Evolutionary conservation across 2,888 invertebrate genomes (phyloP).

Genomic region (Hydroisotoma schaefferi): DNA sequence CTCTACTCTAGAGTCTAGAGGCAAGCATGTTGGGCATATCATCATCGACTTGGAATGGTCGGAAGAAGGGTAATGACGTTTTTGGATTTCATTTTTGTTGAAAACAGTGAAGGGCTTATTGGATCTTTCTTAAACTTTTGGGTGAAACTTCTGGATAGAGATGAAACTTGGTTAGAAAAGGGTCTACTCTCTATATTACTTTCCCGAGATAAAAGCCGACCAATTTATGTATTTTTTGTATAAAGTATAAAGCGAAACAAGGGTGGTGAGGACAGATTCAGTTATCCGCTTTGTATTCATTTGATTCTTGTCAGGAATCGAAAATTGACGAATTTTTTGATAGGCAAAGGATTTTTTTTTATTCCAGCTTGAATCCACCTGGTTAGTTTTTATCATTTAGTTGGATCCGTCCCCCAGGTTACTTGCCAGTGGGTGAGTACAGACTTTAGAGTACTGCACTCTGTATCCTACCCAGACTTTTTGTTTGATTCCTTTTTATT

Average conservation of each 20-base stretch:
- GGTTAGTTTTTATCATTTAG: conserved; percentile 9
- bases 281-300: not conserved
- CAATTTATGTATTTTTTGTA: no score
- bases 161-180: not conserved
- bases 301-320: conserved; percentile 9
- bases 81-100: conserved; percentile 3
- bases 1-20: not conserved
- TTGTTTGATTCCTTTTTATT: conserved; percentile 18
- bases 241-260: no score
- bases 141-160: not conserved
- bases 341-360: conserved; percentile 21
- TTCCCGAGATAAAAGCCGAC: no score
- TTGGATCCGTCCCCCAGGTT: not conserved
- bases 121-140: conserved; percentile 1
- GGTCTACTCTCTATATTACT: no score
- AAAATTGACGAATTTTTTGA: conserved; percentile 27
- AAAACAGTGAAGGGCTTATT: conserved; percentile 1
- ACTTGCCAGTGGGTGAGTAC: not conserved
- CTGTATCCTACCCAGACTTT: conserved; percentile 9
- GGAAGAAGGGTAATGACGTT: conserved; percentile 5
- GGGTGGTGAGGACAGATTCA: no score
- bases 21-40: not conserved
- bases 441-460: not conserved
- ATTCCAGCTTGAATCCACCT: conserved; percentile 9
- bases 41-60: no score